Evolutionary conservation across 2,888 invertebrate species (phyloP).

Genomic region (Lypha dubia): DNA sequence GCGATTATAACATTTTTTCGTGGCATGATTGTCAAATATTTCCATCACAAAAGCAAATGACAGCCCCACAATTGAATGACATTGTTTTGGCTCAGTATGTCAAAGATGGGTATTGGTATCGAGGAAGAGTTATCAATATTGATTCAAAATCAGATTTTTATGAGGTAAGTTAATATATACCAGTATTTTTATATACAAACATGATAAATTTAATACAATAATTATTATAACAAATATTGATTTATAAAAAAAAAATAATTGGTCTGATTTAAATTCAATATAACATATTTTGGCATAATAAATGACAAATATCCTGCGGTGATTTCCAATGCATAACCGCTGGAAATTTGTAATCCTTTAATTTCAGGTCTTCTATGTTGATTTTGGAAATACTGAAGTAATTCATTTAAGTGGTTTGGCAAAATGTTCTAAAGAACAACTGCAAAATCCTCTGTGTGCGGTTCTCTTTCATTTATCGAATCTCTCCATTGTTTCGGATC

Average conservation of each 20-base stretch:
- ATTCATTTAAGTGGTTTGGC: constrained; percentile 66
- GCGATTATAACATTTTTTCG: constrained; percentile 53
- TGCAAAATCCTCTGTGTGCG: constrained; percentile 68
- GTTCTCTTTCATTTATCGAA: constrained; percentile 69
- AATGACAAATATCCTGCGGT: too few species aligned
- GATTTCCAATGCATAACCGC: too few species aligned
- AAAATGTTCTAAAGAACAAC: constrained; percentile 58
- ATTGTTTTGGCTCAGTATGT: constrained; percentile 71
- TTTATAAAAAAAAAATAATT: too few species aligned
- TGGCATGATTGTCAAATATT: constrained; percentile 70
- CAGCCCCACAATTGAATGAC: constrained; percentile 53
- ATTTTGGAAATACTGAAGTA: constrained; percentile 73
- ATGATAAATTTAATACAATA: too few species aligned
- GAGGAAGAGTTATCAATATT: constrained; percentile 67
- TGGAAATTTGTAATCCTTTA: constrained; percentile 9
- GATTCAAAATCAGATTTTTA: constrained; percentile 35
- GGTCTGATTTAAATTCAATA: too few species aligned
- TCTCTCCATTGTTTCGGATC: constrained; percentile 53
- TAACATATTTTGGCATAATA: too few species aligned
- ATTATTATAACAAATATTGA: too few species aligned
- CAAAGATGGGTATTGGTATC: constrained; percentile 74
- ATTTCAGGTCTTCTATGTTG: constrained; percentile 73
- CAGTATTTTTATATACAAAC: too few species aligned
- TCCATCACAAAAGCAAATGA: constrained; percentile 34
- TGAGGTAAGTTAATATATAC: constrained; percentile 30